These are phyloP conservation scores for Rhabdophis nuchalis DNA, from an alignment of 2,797 vertebrate genomes.

Conservation along the genomic window DNA sequence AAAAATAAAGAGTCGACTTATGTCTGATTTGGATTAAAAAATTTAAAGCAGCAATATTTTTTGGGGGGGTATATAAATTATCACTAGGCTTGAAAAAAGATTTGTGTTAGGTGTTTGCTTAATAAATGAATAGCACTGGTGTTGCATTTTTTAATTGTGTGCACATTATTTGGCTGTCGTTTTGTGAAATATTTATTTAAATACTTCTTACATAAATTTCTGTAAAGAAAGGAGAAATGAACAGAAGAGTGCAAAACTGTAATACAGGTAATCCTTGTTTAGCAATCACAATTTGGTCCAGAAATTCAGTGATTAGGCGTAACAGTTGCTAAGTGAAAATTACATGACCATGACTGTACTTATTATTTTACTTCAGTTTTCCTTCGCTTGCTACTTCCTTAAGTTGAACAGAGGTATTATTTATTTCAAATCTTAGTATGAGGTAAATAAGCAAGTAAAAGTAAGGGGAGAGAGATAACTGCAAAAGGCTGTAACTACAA, in stretches of 20 bases:
- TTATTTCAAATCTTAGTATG: background rate
- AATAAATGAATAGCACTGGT: conserved; percentile 36
- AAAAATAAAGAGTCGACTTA: conserved; percentile 38
- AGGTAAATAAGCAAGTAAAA: background rate
- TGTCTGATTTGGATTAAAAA: conserved; percentile 27
- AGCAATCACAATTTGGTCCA: background rate
- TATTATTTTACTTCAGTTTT: background rate
- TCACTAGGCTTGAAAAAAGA: conserved; percentile 26
- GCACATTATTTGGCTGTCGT: background rate
- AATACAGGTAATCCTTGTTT: background rate
- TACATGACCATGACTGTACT: background rate
- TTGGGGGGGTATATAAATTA: conserved; percentile 44
- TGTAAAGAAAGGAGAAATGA: background rate
- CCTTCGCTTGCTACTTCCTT: background rate
- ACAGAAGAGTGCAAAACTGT: too few species aligned
- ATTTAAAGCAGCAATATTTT: background rate
- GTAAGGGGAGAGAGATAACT: background rate
- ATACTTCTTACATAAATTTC: background rate
- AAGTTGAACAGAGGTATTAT: background rate
- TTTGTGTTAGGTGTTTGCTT: conserved; percentile 12
- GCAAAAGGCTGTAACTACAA: background rate
- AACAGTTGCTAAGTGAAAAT: background rate
- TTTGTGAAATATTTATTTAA: background rate
- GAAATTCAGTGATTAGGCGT: background rate
- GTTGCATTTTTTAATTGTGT: background rate